Base-by-base conservation (phyloP, 1,140 invertebrate genomes). In the Drosophila bipectinata region DNA sequence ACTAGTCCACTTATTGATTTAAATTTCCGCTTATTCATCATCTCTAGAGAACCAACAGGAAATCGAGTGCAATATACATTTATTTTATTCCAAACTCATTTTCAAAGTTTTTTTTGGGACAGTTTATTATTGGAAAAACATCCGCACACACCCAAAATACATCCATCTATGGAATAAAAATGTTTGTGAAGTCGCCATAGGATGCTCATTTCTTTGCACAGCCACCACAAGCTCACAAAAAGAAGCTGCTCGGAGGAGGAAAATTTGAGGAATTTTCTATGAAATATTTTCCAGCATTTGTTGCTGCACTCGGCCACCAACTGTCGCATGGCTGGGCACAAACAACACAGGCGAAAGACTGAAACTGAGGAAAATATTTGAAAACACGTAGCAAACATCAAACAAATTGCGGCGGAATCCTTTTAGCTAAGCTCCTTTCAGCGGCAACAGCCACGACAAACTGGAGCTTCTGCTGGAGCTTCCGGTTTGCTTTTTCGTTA, bases 371-470 rank as follows among this genome's bases (percentile, higher is more conserved):
- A 69, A 87, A 78, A 61, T 87, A 82, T 87, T 87, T 82, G 64
- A 78, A 82, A 88, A 87, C 82, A 87, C 82, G 82, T 87, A 87
- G 83, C 82, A 87, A 88, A 87, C 82, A 87, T 87, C 82, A 87
- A 87, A 87, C 82, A 87, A 87, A 87, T 87, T 87, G 83, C 73
- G 79, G 83, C 82, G 71, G 71, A 87, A 87, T 87, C 82, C 82
- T 87, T 87, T 87, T 88, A 88, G 74, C 83, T 82, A 26, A 62
- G 82, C 82, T 81, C 69, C 73, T 81, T 84, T 84, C 62, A 77
- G 47, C 54, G 60, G 63, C 72, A 57, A 49, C 72, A 57, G 39
- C 72, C 14, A 39, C 53, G 58, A 62, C 73, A 82, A 82, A 77
- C 79, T 79, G 79, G 49, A 79, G 79, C 76, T 79, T 75, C 52